Percentiles rank a stretch among this genome's conserved stretches.
Evolutionary conservation across 2,113 vertebrate genomes (phyloP).

Genomic region (Rhipidura dahli): DNA sequence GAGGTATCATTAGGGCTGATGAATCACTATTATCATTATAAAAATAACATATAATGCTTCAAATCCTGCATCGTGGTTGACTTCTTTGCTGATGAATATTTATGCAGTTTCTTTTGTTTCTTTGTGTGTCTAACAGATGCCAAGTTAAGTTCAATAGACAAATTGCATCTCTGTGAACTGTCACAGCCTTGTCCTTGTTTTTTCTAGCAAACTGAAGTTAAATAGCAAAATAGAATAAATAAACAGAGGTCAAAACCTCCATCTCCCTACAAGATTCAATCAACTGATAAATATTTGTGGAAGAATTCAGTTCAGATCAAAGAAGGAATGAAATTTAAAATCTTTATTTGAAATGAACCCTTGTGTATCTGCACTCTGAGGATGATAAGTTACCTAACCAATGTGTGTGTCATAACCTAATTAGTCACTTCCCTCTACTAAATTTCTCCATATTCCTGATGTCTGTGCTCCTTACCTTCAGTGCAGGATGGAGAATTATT

Average conservation of each 20-base stretch:
- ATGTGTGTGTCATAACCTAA: not conserved
- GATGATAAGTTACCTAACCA: not conserved
- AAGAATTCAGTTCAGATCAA: constrained; percentile 7
- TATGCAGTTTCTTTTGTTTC: constrained; percentile 58
- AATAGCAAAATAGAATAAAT: constrained; percentile 46
- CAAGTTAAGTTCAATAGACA: constrained; percentile 58
- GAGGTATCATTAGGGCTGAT: constrained; percentile 53
- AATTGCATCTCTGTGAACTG: constrained; percentile 51
- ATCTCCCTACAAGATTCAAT: constrained; percentile 31
- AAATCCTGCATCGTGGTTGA: constrained; percentile 29
- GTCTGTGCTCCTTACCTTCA: not conserved
- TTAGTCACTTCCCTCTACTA: not conserved
- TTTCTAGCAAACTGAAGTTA: constrained; percentile 14
- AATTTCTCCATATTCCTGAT: not conserved
- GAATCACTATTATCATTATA: constrained; percentile 58
- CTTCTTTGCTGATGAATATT: constrained; percentile 57
- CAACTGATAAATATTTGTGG: constrained; percentile 21
- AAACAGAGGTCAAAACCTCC: constrained; percentile 34
- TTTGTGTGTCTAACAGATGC: constrained; percentile 45
- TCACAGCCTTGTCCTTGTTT: constrained; percentile 36
- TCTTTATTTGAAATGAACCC: not conserved
- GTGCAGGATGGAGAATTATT: not conserved
- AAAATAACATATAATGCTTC: constrained; percentile 59
- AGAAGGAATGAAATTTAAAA: not conserved
- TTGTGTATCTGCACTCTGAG: not conserved